phyloP scores from a whole-genome alignment of 2,797 vertebrate species.

The Aratinga solstitialis region DNA sequence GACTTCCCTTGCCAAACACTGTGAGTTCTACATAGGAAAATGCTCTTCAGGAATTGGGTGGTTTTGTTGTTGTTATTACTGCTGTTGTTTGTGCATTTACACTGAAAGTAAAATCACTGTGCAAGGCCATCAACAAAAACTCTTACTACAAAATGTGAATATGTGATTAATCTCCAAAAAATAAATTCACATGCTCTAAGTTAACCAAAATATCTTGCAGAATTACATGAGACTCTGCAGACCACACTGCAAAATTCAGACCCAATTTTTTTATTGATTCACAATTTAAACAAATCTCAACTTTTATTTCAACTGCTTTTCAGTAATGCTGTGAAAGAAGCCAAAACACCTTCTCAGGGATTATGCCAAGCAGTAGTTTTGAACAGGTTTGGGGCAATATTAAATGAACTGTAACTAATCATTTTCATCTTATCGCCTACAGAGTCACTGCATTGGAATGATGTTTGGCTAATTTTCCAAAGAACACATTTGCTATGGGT shows the following conservation, averaged over 20 bases:
- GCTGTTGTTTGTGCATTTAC: background rate
- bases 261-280: background rate
- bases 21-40: background rate
- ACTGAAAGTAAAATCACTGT: background rate
- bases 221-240: background rate
- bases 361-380: constrained; percentile 42
- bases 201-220: background rate
- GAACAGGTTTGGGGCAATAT: constrained; percentile 15
- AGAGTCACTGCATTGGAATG: constrained; percentile 44
- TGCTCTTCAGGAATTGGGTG: background rate
- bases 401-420: constrained; percentile 20
- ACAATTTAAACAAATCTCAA: background rate
- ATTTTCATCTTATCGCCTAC: constrained; percentile 28
- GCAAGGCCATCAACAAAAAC: background rate
- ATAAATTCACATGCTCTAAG: background rate
- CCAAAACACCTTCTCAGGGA: background rate
- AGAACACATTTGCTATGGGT: constrained; percentile 40
- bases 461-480: constrained; percentile 59
- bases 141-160: background rate
- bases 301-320: constrained; percentile 17
- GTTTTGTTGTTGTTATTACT: background rate
- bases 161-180: background rate
- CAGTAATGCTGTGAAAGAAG: background rate
- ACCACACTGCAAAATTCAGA: background rate
- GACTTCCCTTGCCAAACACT: background rate